Percentiles rank a stretch among this genome's conserved stretches.
Evolutionary conservation across 2,888 invertebrate species (phyloP).

Genomic region (Tachina fera): DNA sequence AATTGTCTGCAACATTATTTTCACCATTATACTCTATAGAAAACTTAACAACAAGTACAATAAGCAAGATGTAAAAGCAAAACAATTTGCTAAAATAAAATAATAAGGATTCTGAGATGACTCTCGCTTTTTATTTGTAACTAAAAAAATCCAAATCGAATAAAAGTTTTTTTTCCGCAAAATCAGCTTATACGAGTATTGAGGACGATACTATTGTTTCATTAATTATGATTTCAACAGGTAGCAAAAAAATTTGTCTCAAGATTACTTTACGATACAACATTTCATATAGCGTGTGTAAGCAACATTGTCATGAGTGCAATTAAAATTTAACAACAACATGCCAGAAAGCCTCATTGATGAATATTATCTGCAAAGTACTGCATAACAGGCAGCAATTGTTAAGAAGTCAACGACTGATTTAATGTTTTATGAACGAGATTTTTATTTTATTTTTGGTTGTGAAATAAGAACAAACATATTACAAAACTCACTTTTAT

Average conservation of each 20-base stretch:
- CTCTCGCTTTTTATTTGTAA: neutral
- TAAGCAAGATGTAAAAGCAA: neutral
- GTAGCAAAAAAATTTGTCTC: neutral
- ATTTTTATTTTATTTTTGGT: no score
- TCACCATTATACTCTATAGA: neutral
- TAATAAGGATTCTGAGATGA: neutral
- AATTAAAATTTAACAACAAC: neutral
- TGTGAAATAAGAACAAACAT: no score
- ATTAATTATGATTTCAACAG: neutral
- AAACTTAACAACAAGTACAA: neutral
- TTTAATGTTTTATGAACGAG: no score
- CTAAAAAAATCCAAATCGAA: neutral
- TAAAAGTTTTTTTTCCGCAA: neutral
- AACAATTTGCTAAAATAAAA: neutral
- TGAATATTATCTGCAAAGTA: neutral
- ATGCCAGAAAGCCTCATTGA: neutral
- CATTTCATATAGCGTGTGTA: neutral
- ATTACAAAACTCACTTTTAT: no score
- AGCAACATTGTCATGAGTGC: neutral
- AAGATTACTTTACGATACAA: neutral
- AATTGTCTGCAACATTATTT: constrained; percentile 37
- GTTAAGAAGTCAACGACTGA: neutral
- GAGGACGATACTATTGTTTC: neutral
- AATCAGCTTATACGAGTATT: neutral
- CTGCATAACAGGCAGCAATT: neutral